Percentiles rank a stretch among this genome's conserved stretches.
Conservation (phyloP, 2,113 vertebrate genomes). For the Nymphicus hollandicus region DNA sequence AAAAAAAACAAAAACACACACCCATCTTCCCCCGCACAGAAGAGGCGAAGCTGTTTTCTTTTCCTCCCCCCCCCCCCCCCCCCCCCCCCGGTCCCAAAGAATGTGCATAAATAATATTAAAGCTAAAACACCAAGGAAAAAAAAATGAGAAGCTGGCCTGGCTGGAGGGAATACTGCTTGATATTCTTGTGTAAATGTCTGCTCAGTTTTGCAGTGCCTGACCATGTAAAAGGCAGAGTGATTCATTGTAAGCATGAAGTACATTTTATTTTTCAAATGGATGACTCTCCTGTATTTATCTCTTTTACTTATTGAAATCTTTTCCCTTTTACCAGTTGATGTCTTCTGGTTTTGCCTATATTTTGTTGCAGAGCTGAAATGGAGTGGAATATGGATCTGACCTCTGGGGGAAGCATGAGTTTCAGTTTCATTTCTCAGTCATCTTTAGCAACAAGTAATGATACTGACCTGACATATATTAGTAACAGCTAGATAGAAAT, state of each 20-base stretch:
- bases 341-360: not conserved
- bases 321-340: not conserved
- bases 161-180: not conserved
- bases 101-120: not conserved
- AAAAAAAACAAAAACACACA: too few relatives aligned
- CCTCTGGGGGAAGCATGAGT: not conserved
- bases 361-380: not conserved
- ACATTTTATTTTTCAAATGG: not conserved
- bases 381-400: not conserved
- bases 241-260: not conserved
- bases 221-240: not conserved
- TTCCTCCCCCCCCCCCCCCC: too few relatives aligned
- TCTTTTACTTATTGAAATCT: not conserved
- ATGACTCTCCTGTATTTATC: not conserved
- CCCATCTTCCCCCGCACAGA: too few relatives aligned
- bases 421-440: not conserved
- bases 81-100: accelerated
- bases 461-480: not conserved
- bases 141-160: not conserved
- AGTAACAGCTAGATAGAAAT: not conserved
- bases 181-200: not conserved
- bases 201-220: not conserved
- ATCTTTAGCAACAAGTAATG: not conserved
- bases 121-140: not conserved
- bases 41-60: too few relatives aligned